Base-by-base conservation (phyloP, 2,797 vertebrate genomes). In the Pogoniulus pusillus region DNA sequence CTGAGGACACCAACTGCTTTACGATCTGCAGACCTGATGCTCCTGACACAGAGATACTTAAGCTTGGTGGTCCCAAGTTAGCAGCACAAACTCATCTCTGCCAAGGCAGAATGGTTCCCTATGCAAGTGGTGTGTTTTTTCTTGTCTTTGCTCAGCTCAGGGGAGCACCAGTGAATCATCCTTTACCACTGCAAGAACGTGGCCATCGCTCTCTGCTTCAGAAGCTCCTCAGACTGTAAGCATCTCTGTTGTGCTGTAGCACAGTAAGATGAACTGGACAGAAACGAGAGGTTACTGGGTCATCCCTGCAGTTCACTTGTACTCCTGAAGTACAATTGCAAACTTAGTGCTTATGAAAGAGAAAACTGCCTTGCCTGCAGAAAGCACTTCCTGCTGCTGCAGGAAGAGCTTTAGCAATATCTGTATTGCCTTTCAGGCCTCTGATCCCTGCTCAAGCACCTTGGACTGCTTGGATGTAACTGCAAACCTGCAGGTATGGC, bases 131-230 rank as follows among this genome's bases (percentile, higher is more conserved):
- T 59, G 20, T 88, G 32, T 91, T 91, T 94, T 94, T 10, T 90
- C 43, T 93, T 78, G 53, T 49, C 53, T 90, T 93, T 92, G 35
- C 76, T 87, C 76, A 96, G 95, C 47, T 89, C 75, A n/a, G 63
- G 76, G 69, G 53, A 91, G 27, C 47, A 18, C 63, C 93, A 78
- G 26, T 4, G 69, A 70, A 57, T 20, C 79, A 17, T 74, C 85
- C 53, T 51, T 20, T 16, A 19, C 84, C 30, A 10, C 16, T 53
- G 27, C 72, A 18, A 39, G n/a, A 43, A 63, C 8, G 1, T 78
- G 91, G 93, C 66, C 79, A 0, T 18, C 1, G 0, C 59, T 34
- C 66, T 72, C 86, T 90, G 8, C 63, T 30, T 91, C 91, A 1
- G 91, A 87, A 87, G 76, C 23, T 72, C 22, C 82, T 73, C 51